Evolutionary conservation across 2,888 invertebrate species (phyloP).

Genomic region (Lasioglossum leucozonium): DNA sequence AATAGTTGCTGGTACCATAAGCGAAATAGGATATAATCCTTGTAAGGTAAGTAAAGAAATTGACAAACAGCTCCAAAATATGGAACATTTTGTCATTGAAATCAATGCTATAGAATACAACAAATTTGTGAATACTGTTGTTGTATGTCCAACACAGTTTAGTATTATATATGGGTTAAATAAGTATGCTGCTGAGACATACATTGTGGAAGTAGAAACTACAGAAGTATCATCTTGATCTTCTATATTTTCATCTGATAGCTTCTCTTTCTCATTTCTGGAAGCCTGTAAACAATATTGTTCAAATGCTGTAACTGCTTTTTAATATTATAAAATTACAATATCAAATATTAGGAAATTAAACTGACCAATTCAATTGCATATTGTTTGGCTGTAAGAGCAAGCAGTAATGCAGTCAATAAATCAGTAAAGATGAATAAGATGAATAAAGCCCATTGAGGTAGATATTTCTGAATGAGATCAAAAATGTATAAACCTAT

Average conservation of each 20-base stretch:
- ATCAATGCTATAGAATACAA: slow-evolving; percentile 90
- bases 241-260: slow-evolving; percentile 41
- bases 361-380: slow-evolving; percentile 86
- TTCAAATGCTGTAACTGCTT: background rate
- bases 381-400: slow-evolving; percentile 89
- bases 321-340: background rate
- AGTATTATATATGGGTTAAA: slow-evolving; percentile 95
- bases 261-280: slow-evolving; percentile 70
- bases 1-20: slow-evolving; percentile 93
- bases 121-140: slow-evolving; percentile 96
- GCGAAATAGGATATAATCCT: slow-evolving; percentile 92
- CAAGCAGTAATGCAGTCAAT: slow-evolving; percentile 90
- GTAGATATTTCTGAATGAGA: slow-evolving; percentile 84
- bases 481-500: slow-evolving; percentile 89
- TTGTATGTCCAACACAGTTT: slow-evolving; percentile 95
- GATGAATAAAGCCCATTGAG: slow-evolving; percentile 78
- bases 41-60: slow-evolving; percentile 93
- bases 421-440: slow-evolving; percentile 91
- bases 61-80: slow-evolving; percentile 88
- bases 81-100: slow-evolving; percentile 88
- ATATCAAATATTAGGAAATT: slow-evolving; percentile 3
- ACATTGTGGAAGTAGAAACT: slow-evolving; percentile 82
- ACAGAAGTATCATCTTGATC: slow-evolving; percentile 54
- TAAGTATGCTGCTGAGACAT: slow-evolving; percentile 92
- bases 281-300: slow-evolving; percentile 70